These are phyloP conservation scores for Aphelinus atriplicis DNA, from an alignment of 1,140 invertebrate species.

Conservation along the genomic window DNA sequence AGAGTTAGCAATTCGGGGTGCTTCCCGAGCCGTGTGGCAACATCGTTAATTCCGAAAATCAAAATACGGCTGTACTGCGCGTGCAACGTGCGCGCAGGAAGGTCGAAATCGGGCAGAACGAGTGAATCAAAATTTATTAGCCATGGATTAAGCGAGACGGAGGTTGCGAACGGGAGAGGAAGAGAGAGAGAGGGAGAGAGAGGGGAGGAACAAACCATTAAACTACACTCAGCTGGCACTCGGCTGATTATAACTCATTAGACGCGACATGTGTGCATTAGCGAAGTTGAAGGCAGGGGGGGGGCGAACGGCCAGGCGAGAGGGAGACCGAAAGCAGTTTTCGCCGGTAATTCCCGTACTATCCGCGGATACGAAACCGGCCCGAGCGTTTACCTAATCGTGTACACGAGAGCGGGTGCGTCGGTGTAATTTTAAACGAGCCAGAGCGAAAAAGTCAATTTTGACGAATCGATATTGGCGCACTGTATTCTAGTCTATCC, in stretches of 20 bases:
- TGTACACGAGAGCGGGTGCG: no score
- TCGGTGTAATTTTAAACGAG: neutral
- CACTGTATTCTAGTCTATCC: no score
- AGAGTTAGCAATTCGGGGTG: slow-evolving; percentile 9
- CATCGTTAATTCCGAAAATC: slow-evolving; percentile 19
- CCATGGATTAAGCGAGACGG: neutral
- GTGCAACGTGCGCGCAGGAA: neutral
- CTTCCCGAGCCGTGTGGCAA: neutral
- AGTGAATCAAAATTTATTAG: slow-evolving; percentile 34
- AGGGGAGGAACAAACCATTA: slow-evolving; percentile 52
- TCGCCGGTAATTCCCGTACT: slow-evolving; percentile 6
- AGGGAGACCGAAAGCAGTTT: slow-evolving; percentile 6
- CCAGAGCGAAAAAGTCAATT: neutral
- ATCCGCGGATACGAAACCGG: neutral
- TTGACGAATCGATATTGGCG: no score
- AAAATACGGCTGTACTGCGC: slow-evolving; percentile 1
- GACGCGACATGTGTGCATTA: slow-evolving; percentile 55
- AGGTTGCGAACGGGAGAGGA: slow-evolving; percentile 2
- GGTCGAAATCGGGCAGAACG: neutral
- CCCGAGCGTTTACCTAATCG: no score
- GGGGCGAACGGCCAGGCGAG: neutral
- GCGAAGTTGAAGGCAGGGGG: slow-evolving; percentile 44
- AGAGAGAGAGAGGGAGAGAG: neutral
- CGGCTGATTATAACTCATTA: slow-evolving; percentile 57
- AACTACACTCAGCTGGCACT: slow-evolving; percentile 52